A percentile compares a stretch with the other conserved stretches of the same genome.
Evolutionary conservation across 2,113 vertebrate species (phyloP).

Genomic region (Misgurnus anguillicaudatus): DNA sequence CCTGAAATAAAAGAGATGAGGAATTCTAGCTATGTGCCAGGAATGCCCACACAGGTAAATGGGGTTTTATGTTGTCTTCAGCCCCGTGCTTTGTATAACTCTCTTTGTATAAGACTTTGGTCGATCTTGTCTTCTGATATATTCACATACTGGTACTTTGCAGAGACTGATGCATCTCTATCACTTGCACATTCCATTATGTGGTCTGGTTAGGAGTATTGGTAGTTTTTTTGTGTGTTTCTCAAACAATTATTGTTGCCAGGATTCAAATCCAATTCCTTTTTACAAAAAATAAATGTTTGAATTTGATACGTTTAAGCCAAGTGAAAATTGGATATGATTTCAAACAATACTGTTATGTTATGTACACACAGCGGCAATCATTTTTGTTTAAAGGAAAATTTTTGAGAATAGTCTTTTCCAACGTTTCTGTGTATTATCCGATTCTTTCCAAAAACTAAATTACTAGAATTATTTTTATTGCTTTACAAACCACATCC

Average conservation of each 20-base stretch:
- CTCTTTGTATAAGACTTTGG: slow-evolving; percentile 13
- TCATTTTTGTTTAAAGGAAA: slow-evolving; percentile 3
- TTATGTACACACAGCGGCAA: background rate
- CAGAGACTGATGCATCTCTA: background rate
- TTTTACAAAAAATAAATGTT: background rate
- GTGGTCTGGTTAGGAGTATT: background rate
- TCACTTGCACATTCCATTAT: background rate
- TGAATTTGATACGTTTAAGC: background rate
- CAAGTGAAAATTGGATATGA: background rate
- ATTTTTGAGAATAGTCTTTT: slow-evolving; percentile 41
- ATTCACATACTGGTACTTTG: slow-evolving; percentile 33
- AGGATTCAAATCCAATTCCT: background rate
- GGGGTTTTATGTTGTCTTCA: slow-evolving; percentile 61
- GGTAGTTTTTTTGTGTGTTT: background rate
- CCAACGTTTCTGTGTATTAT: slow-evolving; percentile 35
- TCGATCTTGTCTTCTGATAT: slow-evolving; percentile 53
- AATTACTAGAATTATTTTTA: slow-evolving; percentile 51
- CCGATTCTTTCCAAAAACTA: slow-evolving; percentile 45
- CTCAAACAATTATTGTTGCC: background rate
- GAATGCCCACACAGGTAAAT: slow-evolving; percentile 71
- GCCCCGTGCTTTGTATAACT: slow-evolving; percentile 35
- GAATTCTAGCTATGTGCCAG: slow-evolving; percentile 66
- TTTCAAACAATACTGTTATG: background rate
- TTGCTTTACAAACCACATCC: slow-evolving; percentile 39
- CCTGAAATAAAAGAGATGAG: slow-evolving; percentile 57